Conservation (phyloP, 2,113 vertebrate genomes). For the Felis chaus region DNA sequence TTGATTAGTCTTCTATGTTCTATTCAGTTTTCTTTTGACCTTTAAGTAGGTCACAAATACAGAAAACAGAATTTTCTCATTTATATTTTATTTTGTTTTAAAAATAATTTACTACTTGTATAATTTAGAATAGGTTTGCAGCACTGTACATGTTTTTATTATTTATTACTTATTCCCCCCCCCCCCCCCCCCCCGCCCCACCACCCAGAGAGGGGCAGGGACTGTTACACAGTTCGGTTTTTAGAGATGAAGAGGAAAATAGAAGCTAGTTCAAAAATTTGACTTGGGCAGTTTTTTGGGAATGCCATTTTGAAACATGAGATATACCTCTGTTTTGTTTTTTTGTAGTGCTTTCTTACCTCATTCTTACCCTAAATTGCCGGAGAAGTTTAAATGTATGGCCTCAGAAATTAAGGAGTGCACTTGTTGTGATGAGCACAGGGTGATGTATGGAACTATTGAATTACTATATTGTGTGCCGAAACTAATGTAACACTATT, state of each 20-base stretch:
- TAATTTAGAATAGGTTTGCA: constrained; percentile 32
- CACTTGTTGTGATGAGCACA: neutral
- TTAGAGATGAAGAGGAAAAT: neutral
- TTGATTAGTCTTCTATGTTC: neutral
- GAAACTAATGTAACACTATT: neutral
- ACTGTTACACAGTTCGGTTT: neutral
- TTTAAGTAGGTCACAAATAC: constrained; percentile 21
- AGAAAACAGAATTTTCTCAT: neutral
- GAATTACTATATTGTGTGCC: neutral
- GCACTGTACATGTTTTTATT: neutral
- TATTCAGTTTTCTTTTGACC: neutral
- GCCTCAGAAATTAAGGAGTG: neutral
- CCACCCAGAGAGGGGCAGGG: neutral
- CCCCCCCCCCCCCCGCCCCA: no score
- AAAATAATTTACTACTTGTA: neutral
- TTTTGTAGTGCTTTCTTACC: constrained; percentile 2
- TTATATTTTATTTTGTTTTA: neutral
- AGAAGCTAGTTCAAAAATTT: neutral
- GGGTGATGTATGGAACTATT: neutral
- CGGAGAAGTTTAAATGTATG: neutral
- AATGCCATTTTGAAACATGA: neutral
- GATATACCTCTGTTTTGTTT: neutral
- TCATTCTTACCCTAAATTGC: neutral
- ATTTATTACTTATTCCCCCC: neutral
- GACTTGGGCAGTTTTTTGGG: neutral